Evolutionary conservation across 2,888 invertebrate genomes (phyloP).

Genomic region (Carcina quercana): DNA sequence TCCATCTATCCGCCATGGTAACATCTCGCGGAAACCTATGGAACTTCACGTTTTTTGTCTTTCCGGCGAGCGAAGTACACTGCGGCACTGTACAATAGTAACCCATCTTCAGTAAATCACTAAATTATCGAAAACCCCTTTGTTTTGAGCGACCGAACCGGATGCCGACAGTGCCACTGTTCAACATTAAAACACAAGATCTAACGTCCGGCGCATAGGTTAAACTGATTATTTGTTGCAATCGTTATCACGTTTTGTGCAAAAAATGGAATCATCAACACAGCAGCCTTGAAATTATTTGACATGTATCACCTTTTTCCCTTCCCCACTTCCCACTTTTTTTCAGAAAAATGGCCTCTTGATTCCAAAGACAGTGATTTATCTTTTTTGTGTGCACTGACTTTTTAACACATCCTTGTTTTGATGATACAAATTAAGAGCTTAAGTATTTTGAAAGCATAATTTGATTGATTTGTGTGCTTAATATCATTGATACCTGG

Average conservation of each 20-base stretch:
- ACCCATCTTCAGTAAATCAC: constrained; percentile 47
- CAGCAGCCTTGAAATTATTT: constrained; percentile 67
- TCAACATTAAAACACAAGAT: constrained; percentile 22
- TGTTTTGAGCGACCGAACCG: constrained; percentile 19
- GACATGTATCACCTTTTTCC: constrained; percentile 69
- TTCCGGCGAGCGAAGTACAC: constrained; percentile 70
- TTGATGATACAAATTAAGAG: too few species aligned
- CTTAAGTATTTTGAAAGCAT: too few species aligned
- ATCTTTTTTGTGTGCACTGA: too few species aligned
- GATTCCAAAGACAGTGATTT: constrained; percentile 27
- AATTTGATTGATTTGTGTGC: too few species aligned
- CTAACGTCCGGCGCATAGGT: constrained; percentile 18
- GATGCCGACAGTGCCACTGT: constrained; percentile 10
- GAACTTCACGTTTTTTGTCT: constrained; percentile 70
- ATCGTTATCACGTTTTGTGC: constrained; percentile 63
- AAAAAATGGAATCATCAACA: constrained; percentile 68
- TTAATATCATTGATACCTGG: too few species aligned
- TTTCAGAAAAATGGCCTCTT: constrained; percentile 36
- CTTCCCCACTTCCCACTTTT: constrained; percentile 50
- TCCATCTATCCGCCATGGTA: constrained; percentile 61
- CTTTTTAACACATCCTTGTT: too few species aligned
- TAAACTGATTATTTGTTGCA: constrained; percentile 46
- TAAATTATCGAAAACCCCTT: constrained; percentile 24
- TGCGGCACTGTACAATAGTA: constrained; percentile 72
- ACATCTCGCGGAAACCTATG: constrained; percentile 63